Percentiles rank a stretch among this genome's conserved stretches.
These are phyloP conservation scores for Ariolimax columbianus DNA, from an alignment of 2,888 invertebrate genomes.

Conservation along the genomic window DNA sequence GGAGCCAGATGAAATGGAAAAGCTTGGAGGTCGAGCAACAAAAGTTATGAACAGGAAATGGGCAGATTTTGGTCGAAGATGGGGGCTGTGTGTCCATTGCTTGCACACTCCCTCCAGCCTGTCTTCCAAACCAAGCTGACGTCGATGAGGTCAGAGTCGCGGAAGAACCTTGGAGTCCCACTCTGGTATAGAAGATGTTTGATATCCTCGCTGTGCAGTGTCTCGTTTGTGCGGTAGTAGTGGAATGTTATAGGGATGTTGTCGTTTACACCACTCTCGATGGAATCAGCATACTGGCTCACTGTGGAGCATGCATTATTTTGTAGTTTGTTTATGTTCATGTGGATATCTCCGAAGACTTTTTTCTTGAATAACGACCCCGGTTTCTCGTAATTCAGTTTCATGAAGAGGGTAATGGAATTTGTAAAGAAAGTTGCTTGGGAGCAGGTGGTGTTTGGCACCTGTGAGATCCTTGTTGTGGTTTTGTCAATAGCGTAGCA, in stretches of 20 bases:
- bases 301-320: not conserved
- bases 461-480: conserved; percentile 49
- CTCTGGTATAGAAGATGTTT: conserved; percentile 25
- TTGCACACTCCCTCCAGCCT: conserved; percentile 68
- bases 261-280: conserved; percentile 45
- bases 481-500: conserved; percentile 61
- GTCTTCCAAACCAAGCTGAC: conserved; percentile 70
- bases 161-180: conserved; percentile 45
- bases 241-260: conserved; percentile 57
- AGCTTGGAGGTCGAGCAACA: too few relatives aligned
- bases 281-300: conserved; percentile 7
- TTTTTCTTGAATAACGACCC: conserved; percentile 57
- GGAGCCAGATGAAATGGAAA: too few relatives aligned
- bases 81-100: conserved; percentile 69
- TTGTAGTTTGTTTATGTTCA: conserved; percentile 58
- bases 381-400: conserved; percentile 61
- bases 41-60: not conserved
- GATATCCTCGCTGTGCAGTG: conserved; percentile 2
- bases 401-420: conserved; percentile 56
- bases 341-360: conserved; percentile 70
- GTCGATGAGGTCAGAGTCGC: conserved; percentile 58
- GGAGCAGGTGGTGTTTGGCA: conserved; percentile 46
- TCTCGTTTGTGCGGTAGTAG: conserved; percentile 62
- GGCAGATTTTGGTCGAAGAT: conserved; percentile 52
- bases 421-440: conserved; percentile 46